phyloP scores from a whole-genome alignment of 2,888 invertebrate species.

The Cerceris rybyensis region DNA sequence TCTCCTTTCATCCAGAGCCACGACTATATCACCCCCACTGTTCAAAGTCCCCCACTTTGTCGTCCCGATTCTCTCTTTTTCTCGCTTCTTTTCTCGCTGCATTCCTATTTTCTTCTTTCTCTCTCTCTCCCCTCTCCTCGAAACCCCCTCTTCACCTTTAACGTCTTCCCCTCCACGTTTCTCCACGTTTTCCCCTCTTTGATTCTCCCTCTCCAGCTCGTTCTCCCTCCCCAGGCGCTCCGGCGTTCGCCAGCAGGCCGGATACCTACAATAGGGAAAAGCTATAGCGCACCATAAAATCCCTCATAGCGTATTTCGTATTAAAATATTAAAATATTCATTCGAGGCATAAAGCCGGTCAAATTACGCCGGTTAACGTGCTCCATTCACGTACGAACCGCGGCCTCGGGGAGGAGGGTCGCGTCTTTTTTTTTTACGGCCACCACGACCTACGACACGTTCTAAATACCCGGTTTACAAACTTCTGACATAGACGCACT shows the following conservation, averaged over 20 bases:
- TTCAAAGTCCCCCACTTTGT: neutral
- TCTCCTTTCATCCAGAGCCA: conserved; percentile 15
- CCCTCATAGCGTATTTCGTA: conserved; percentile 77
- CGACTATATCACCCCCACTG: neutral
- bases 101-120: conserved; percentile 1
- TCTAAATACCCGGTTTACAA: conserved; percentile 70
- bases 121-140: neutral
- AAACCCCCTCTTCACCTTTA: neutral
- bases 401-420: conserved; percentile 37
- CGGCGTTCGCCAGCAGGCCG: conserved; percentile 9
- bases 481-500: conserved; percentile 48
- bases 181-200: conserved; percentile 35
- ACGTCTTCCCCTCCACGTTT: conserved; percentile 16
- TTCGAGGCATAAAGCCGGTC: conserved; percentile 77
- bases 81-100: neutral
- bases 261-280: conserved; percentile 72
- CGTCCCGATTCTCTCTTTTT: conserved; percentile 20
- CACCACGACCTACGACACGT: conserved; percentile 77
- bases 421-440: conserved; percentile 66
- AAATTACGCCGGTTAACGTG: conserved; percentile 77
- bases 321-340: conserved; percentile 82
- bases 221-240: conserved; percentile 17
- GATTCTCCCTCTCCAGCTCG: conserved; percentile 28
- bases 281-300: conserved; percentile 72
- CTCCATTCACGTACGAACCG: conserved; percentile 75